Evolutionary conservation across 2,888 invertebrate genomes (phyloP), one percentile per base, ranked within the genome.

Genomic region (Hemistola chrysoprasaria): DNA sequence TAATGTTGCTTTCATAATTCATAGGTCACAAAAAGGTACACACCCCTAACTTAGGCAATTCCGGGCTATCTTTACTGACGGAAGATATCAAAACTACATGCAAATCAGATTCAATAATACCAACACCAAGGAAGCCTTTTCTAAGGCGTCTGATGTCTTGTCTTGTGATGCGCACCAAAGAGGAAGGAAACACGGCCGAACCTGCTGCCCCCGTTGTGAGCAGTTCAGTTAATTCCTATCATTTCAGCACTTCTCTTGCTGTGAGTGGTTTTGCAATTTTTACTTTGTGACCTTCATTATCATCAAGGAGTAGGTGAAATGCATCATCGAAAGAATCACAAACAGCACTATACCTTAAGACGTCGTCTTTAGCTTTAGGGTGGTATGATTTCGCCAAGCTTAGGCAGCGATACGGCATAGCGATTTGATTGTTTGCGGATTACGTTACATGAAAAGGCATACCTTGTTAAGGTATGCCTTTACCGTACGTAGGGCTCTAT

Each of bases 21-120:
- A 11, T 53, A 85, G 84, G 75, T 1, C 66, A 54, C 23, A 71
- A 60, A 44, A 81, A 69, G 60, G 52, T 70, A 10, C 56, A 47
- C 3, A 81, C 83, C 1, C 84, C 85, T 1, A 85, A 86, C 45
- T 60, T 85, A 9, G 86, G 84, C 5, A 77, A 81, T 2, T 85
- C 86, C 1, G 63, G 49, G 1, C 68, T 62, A 40, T 81, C 82
- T 1, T 50, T 79, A 3, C 62, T 58, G 39, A 70, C 78, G 0
- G 65, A 71, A 31, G 62, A 16, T 20, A 11, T n/a, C 2, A 34
- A 16, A 21, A 23, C 28, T 11, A 9, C 64, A 25, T 46, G 35
- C 7, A 40, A 55, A 10, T 43, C 60, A 1, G 53, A 59, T n/a
- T 42, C 60, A 16, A 50, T 59, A 35, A 45, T 49, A 25, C 29